These are phyloP conservation scores for Megalops cyprinoides DNA, from an alignment of 2,797 vertebrate genomes.

Conservation along the genomic window DNA sequence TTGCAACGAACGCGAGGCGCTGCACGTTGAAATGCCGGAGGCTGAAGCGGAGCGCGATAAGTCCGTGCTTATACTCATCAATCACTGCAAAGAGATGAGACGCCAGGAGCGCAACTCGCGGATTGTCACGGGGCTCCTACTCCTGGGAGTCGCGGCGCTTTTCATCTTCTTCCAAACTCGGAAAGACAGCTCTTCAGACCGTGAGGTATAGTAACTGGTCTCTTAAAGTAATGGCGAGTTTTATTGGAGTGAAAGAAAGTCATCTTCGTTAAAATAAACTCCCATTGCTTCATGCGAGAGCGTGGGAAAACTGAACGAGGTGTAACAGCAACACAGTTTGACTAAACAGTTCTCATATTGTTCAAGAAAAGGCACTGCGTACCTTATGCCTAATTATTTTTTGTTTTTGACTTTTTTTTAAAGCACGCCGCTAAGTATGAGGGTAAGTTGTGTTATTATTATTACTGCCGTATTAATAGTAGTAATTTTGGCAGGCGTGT, in stretches of 20 bases:
- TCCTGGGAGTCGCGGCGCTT: neutral
- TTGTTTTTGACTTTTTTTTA: neutral
- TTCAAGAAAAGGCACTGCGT: too few species aligned
- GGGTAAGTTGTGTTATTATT: constrained; percentile 13
- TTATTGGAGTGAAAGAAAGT: too few species aligned
- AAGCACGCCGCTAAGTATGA: neutral
- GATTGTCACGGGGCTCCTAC: neutral
- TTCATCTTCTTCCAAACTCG: neutral
- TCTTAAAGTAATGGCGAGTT: neutral
- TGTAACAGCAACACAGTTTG: too few species aligned
- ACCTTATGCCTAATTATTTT: too few species aligned
- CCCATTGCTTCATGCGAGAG: too few species aligned
- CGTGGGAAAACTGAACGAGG: too few species aligned
- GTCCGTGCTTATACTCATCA: neutral
- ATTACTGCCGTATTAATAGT: neutral
- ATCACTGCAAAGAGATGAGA: constrained; percentile 22
- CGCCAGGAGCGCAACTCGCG: neutral
- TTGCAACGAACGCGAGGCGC: neutral
- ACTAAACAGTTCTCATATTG: too few species aligned
- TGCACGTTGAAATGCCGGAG: neutral
- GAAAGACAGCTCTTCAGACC: neutral
- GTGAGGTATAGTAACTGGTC: constrained; percentile 4
- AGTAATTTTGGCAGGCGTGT: neutral
- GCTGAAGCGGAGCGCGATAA: neutral
- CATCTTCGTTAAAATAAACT: too few species aligned